These are phyloP conservation scores for Amiota minor DNA, from an alignment of 2,888 invertebrate species.

Conservation along the genomic window DNA sequence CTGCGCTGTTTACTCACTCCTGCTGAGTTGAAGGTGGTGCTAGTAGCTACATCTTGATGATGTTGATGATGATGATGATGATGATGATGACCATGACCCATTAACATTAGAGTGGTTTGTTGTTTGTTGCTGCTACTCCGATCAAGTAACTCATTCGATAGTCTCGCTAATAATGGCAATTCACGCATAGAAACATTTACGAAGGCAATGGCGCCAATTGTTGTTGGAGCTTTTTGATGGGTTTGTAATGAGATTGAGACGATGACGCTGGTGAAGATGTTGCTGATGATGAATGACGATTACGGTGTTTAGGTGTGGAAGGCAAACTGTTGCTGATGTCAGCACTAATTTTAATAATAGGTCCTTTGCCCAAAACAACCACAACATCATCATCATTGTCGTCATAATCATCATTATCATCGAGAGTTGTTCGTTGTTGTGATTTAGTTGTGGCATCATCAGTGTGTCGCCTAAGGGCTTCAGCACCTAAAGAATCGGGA, in stretches of 20 bases:
- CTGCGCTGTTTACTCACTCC: conserved; percentile 46
- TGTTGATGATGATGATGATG: no score
- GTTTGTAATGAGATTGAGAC: conserved; percentile 36
- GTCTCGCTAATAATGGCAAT: conserved; percentile 70
- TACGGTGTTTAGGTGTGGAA: conserved; percentile 68
- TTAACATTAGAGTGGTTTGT: conserved; percentile 57
- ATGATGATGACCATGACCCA: conserved; percentile 40
- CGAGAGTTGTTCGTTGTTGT: not conserved
- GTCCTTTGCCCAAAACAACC: conserved; percentile 47
- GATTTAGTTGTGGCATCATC: not conserved
- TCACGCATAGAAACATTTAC: conserved; percentile 73
- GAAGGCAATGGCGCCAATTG: conserved; percentile 71
- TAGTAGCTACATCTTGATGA: no score
- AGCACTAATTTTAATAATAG: conserved; percentile 49
- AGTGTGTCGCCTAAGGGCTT: conserved; percentile 56
- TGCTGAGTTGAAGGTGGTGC: not conserved
- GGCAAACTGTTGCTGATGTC: conserved; percentile 64
- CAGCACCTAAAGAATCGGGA: conserved; percentile 67
- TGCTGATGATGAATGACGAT: conserved; percentile 1
- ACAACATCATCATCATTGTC: conserved; percentile 45
- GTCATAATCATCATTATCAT: not conserved
- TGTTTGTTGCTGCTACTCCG: conserved; percentile 56
- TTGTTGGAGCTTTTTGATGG: conserved; percentile 70
- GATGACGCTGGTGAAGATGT: not conserved
- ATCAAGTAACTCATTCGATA: conserved; percentile 69